Evolutionary conservation across 2,888 invertebrate genomes (phyloP).

Genomic region (Apamea sordens): DNA sequence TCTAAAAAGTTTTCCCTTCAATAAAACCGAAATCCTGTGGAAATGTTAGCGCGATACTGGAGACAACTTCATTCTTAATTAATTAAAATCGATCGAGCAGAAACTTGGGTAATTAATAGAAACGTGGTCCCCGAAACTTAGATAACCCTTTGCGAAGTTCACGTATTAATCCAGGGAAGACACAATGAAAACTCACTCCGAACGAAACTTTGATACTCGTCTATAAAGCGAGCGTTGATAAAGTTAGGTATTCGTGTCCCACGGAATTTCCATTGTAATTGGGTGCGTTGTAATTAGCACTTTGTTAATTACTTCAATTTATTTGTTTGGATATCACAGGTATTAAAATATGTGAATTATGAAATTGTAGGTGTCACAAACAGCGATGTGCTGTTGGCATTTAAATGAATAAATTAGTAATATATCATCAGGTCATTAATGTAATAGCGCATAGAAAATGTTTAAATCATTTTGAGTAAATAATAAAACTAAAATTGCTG

Average conservation of each 20-base stretch:
- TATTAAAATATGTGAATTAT: conserved; percentile 18
- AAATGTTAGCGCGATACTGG: conserved; percentile 51
- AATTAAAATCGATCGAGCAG: conserved; percentile 83
- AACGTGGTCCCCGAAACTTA: conserved; percentile 85
- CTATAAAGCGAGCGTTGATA: conserved; percentile 69
- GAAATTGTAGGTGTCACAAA: conserved; percentile 32
- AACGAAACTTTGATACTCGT: conserved; percentile 76
- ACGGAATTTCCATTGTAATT: conserved; percentile 55
- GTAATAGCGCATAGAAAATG: background rate
- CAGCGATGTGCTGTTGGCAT: background rate
- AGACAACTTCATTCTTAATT: conserved; percentile 79
- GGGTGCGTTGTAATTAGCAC: conserved; percentile 55
- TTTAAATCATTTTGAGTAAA: background rate
- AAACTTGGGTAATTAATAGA: conserved; percentile 88
- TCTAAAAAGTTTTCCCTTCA: background rate
- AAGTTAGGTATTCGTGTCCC: conserved; percentile 66
- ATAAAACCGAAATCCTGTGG: conserved; percentile 44
- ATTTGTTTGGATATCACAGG: conserved; percentile 30
- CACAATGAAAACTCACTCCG: conserved; percentile 82
- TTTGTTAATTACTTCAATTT: conserved; percentile 49
- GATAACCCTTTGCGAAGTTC: conserved; percentile 87
- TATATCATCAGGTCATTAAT: conserved; percentile 5
- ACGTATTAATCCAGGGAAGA: conserved; percentile 85
- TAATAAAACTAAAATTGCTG: background rate
- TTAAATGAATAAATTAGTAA: conserved; percentile 9